Evolutionary conservation across 2,888 invertebrate species (phyloP), one percentile per base, ranked within the genome.

Genomic region (Gandaritis pyraliata): DNA sequence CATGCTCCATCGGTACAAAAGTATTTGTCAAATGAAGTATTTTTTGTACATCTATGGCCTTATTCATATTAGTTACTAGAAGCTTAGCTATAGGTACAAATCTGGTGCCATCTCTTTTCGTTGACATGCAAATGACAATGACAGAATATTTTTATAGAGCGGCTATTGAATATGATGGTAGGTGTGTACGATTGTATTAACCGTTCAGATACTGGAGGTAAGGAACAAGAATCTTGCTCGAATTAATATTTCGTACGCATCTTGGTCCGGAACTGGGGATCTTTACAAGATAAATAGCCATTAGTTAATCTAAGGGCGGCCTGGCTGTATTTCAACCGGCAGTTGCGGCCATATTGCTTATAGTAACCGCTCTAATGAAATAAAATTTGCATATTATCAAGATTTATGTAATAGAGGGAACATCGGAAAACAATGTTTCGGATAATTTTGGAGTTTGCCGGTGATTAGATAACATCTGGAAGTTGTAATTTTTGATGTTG

Each of bases 331-430:
- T 81, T 91, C 88, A 90, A 80, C 78, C 78, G 46, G 46, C 62
- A 46, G 52, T 58, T 58, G 55, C 51, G 82, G 58, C 50, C 82
- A 89, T 90, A 90, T 88, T 87, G 88, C 88, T 82, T 83, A 85
- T 85, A 85, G 90, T 80, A 81, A 88, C 89, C 86, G 87, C 85
- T 83, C 85, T 91, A 92, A 91, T 92, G 90, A 92, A 91, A 91
- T 92, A 87, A 88, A 90, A 92, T 92, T 91, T 86, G 90, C 92
- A 91, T 91, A 90, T 86, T 83, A 86, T 85, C 81, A 87, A 90
- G 91, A 91, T 92, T 91, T 90, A 91, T 88, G 81, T 77, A 65
- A 59, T 70, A 73, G 76, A 73, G 76, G 75, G 72, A 74, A 76
- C 83, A 87, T 87, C 72, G 87, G 77, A 83, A 85, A 87, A 85